Evolutionary conservation across 2,113 vertebrate species (phyloP).

Genomic region (Bungarus multicinctus): DNA sequence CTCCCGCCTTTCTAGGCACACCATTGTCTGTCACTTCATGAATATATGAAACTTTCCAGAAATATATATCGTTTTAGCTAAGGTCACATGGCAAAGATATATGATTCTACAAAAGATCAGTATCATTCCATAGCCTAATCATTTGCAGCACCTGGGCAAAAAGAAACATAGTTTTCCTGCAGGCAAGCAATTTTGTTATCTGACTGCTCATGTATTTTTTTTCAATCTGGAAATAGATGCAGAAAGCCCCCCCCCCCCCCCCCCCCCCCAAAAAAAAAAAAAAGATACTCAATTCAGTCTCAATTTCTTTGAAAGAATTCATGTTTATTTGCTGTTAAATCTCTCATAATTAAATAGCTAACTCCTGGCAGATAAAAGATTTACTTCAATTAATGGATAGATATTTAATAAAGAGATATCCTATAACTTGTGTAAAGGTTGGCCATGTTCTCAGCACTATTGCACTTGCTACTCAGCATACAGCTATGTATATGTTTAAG

Average conservation of each 20-base stretch:
- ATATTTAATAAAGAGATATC: background rate
- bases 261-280: too few relatives aligned
- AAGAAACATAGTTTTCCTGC: background rate
- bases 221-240: background rate
- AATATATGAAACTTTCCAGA: background rate
- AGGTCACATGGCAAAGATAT: background rate
- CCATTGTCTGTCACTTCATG: background rate
- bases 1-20: background rate
- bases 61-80: background rate
- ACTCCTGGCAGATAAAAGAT: background rate
- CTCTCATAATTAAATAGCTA: slow-evolving; percentile 2
- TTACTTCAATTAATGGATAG: background rate
- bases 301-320: background rate
- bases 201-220: background rate
- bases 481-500: background rate
- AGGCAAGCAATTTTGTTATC: background rate
- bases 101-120: background rate
- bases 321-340: background rate
- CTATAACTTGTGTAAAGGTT: background rate
- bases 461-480: background rate
- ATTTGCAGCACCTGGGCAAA: background rate
- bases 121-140: background rate
- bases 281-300: background rate
- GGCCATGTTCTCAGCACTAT: background rate
- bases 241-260: background rate